phyloP scores from a whole-genome alignment of 2,797 vertebrate genomes.

The Babyrousa celebensis region DNA sequence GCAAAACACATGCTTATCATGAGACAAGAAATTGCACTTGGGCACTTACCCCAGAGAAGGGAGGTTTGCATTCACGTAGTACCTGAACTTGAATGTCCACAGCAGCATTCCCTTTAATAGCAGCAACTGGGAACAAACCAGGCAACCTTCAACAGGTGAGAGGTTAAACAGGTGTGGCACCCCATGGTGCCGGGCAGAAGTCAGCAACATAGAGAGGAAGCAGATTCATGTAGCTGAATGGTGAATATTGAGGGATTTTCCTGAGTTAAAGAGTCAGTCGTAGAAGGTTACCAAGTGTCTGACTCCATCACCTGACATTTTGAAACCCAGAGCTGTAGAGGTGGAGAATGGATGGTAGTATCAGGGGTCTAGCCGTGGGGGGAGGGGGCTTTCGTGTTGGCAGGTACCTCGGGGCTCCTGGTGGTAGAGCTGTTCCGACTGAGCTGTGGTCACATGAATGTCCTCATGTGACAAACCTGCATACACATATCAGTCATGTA shows the following conservation, averaged over 20 bases:
- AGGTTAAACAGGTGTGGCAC: accelerated
- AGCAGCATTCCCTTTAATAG: accelerated
- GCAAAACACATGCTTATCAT: background rate
- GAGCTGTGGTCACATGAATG: accelerated
- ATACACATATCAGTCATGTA: accelerated
- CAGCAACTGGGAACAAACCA: too few relatives aligned
- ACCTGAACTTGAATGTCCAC: accelerated
- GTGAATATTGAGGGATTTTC: too few relatives aligned
- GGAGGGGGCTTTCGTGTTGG: accelerated
- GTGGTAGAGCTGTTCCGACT: accelerated
- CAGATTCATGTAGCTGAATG: accelerated
- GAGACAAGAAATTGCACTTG: accelerated
- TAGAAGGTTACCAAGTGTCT: accelerated
- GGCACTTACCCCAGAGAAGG: background rate
- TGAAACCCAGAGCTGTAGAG: accelerated
- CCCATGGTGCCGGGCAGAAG: too few relatives aligned
- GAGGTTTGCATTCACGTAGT: too few relatives aligned
- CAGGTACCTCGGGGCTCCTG: accelerated
- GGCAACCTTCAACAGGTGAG: background rate
- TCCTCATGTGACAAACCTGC: accelerated
- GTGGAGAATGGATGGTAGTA: background rate
- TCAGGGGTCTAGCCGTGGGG: accelerated
- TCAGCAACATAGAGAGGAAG: accelerated
- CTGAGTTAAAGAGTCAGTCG: background rate
- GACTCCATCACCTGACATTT: accelerated